Evolutionary conservation across 2,888 invertebrate genomes (phyloP), one percentile per base, ranked within the genome.

Genomic region (Dichetophora obliterata): DNA sequence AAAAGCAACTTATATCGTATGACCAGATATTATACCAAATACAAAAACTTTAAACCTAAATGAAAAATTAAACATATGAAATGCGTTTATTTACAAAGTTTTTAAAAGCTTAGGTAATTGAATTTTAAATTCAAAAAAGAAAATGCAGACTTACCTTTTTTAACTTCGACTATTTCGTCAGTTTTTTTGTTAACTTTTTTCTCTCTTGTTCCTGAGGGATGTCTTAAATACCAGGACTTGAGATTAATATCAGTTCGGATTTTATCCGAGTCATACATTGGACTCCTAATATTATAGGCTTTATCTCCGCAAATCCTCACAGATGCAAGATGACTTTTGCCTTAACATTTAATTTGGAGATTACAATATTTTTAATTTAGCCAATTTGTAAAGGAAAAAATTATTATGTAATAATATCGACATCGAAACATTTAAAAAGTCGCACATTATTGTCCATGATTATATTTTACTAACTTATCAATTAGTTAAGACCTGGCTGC

Each of bases 141-240:
- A 0, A 37, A 54, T 14, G 22, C 16, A 31, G 76, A 81, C 86
- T 83, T 86, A 87, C 88, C 87, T 87, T 85, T 82, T 75, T 83
- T 82, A 61, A 71, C 80, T 43, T 78, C 48, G 43, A 72, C 43
- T 19, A 22, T 59, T 37, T 61, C 61, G 22, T 19, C 80, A 76
- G 81, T 80, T 74, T 78, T 80, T 59, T 81, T 80, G 79, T 82
- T 80, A 59, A 76, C 74, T 79, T 81, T 80, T 78, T 83, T 85
- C 77, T 84, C 84, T 81, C 75, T 83, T 77, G 84, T 85, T 79
- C 93, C 93, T 84, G 92, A 92, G 84, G 94, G 92, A 90, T 94
- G 94, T 91, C 94, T 94, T 90, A 94, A 93, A 92, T 96, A 96
- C 91, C 93, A 95, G 88, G 96, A 96, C 88, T 96, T 92, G 86